Base-by-base conservation (phyloP, 2,888 invertebrate genomes). In the Shargacucullia verbasci region DNA sequence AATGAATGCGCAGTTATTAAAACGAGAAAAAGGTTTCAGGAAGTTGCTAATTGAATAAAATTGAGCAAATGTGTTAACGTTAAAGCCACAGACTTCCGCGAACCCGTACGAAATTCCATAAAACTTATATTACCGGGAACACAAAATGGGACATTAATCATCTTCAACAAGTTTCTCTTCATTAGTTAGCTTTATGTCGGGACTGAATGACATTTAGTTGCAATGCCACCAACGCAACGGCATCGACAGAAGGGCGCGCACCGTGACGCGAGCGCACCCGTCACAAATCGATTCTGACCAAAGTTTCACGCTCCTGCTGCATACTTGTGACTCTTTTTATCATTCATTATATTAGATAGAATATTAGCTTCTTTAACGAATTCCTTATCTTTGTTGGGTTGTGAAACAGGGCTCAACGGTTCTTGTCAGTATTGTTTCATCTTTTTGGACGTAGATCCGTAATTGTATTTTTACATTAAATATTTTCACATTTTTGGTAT, bases 281-380 rank as follows among this genome's bases (percentile, higher is more conserved):
- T 65, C 83, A 71, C 88, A 76, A 89, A 92, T 92, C 86, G 88
- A 92, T 93, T 91, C 78, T 64, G 20, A 62, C 65, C 73, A 72
- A 77, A 79, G 80, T 85, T 88, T 89, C 88, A 89, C 84, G 90
- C 85, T 80, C 76, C 84, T 81, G 79, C 84, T 84, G 86, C 85
- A 85, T 88, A 84, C 82, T 86, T 83, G 73, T 59, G 70, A 76
- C 79, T 80, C 73, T 70, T 83, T 82, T 81, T 80, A 73, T 73
- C 61, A 62, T 55, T 54, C 56, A 33, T 55, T 62, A 66, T 70
- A 70, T 73, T 73, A 66, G 59, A 58, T 14, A 57, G 73, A 63
- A 48, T 71, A 71, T 68, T 66, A 65, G 31, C 52, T 73, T 62
- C 71, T 74, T 67, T 47, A 62, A 54, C 57, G 60, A 77, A 75